phyloP scores from a whole-genome alignment of 37 sponge, comb jelly and placozoan species.

The Aplysina aerophoba region DNA sequence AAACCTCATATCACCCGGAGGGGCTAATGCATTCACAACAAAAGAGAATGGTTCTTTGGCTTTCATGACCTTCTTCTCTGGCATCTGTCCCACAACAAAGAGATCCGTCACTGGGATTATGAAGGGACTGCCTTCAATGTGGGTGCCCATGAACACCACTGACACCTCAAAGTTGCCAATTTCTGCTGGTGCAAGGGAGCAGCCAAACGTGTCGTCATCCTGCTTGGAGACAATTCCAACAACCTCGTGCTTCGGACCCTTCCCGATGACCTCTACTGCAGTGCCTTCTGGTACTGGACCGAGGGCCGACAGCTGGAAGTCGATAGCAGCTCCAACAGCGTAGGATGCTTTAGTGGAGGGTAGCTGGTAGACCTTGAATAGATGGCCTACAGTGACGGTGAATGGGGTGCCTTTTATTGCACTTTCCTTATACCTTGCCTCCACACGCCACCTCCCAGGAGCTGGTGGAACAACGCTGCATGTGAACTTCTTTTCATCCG shows the following conservation, averaged over 20 bases:
- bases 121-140: constrained; percentile 61
- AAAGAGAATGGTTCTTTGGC: constrained; percentile 1
- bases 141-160: constrained; percentile 63
- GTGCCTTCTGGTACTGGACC: neutral
- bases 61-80: neutral
- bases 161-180: constrained; percentile 73
- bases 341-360: constrained; percentile 21
- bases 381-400: constrained; percentile 58
- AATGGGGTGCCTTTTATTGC: constrained; percentile 56
- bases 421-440: neutral
- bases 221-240: neutral
- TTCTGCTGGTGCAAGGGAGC: constrained; percentile 66
- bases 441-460: neutral
- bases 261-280: constrained; percentile 14
- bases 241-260: constrained; percentile 20
- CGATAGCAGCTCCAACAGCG: constrained; percentile 27
- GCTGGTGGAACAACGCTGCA: neutral
- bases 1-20: constrained; percentile 12
- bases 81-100: constrained; percentile 5
- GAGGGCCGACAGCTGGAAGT: constrained; percentile 2
- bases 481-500: neutral
- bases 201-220: neutral
- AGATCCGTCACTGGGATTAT: constrained; percentile 42
- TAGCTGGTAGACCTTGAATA: neutral
- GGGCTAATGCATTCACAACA: constrained; percentile 1